phyloP scores from a whole-genome alignment of 2,888 invertebrate species.

The Tachina lurida region DNA sequence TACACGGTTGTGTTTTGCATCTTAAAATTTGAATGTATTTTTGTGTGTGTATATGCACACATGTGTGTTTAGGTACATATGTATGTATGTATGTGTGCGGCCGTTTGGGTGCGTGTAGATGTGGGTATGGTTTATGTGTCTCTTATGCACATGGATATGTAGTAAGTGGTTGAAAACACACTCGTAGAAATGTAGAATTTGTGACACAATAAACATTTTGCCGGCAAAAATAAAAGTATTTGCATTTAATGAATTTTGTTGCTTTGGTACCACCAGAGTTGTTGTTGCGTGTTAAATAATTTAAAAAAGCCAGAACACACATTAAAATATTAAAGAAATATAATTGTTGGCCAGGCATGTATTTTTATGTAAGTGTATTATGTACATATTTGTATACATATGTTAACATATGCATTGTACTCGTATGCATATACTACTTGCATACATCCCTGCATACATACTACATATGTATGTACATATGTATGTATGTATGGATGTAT shows the following conservation, averaged over 20 bases:
- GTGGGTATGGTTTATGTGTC: not conserved
- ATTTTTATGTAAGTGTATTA: not conserved
- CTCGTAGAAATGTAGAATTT: not conserved
- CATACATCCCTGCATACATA: not conserved
- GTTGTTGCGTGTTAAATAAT: not conserved
- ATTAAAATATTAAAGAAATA: not conserved
- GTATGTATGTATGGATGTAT: not conserved
- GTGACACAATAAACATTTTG: slow-evolving; percentile 41
- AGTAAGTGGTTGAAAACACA: slow-evolving; percentile 9
- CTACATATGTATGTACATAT: not conserved
- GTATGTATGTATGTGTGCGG: not conserved
- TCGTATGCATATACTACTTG: not conserved
- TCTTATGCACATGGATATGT: slow-evolving; percentile 32
- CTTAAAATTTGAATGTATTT: not conserved
- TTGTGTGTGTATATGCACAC: not conserved
- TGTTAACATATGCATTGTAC: not conserved
- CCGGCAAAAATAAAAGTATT: slow-evolving; percentile 51
- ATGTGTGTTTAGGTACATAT: not conserved
- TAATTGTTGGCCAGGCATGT: not conserved
- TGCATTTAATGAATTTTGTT: slow-evolving; percentile 8
- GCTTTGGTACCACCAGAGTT: not conserved
- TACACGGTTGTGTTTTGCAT: slow-evolving; percentile 16
- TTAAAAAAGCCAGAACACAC: not conserved
- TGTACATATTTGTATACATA: not conserved
- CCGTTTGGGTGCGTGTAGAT: not conserved